Conservation (phyloP, 2,797 vertebrate genomes). For the Acipenser oxyrinchus region DNA sequence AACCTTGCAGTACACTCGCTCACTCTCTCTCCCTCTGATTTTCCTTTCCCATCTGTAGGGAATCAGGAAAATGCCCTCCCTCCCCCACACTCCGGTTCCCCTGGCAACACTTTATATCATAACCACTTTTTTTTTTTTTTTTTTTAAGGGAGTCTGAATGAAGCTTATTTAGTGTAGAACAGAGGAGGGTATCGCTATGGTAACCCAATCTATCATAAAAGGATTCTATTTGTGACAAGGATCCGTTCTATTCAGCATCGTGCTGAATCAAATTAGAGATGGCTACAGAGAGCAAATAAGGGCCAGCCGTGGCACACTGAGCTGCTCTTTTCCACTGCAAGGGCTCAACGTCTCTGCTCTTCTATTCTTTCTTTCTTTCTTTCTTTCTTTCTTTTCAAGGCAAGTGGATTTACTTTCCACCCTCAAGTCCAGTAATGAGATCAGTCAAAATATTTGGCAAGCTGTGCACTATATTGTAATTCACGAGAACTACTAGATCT, state of each 20-base stretch:
- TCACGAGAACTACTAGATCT: no score
- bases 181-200: slow-evolving; percentile 63
- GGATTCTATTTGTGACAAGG: slow-evolving; percentile 56
- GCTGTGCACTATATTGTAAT: no score
- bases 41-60: slow-evolving; percentile 41
- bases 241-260: slow-evolving; percentile 36
- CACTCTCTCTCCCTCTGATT: slow-evolving; percentile 15
- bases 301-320: no score
- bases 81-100: slow-evolving; percentile 45
- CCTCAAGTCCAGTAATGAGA: no score
- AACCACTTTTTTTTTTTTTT: slow-evolving; percentile 44
- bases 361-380: no score
- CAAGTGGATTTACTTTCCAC: no score
- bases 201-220: slow-evolving; percentile 68
- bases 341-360: no score
- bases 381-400: no score
- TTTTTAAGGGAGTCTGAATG: slow-evolving; percentile 43
- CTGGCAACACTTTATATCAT: slow-evolving; percentile 61
- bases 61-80: slow-evolving; percentile 41
- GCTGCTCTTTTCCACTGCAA: no score
- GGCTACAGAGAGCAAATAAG: slow-evolving; percentile 16
- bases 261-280: slow-evolving; percentile 44
- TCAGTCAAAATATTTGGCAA: no score
- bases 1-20: slow-evolving; percentile 42
- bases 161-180: slow-evolving; percentile 41